Evolutionary conservation across 2,888 invertebrate species (phyloP), one percentile per base, ranked within the genome.

Genomic region (Drosophila fungiperda): DNA sequence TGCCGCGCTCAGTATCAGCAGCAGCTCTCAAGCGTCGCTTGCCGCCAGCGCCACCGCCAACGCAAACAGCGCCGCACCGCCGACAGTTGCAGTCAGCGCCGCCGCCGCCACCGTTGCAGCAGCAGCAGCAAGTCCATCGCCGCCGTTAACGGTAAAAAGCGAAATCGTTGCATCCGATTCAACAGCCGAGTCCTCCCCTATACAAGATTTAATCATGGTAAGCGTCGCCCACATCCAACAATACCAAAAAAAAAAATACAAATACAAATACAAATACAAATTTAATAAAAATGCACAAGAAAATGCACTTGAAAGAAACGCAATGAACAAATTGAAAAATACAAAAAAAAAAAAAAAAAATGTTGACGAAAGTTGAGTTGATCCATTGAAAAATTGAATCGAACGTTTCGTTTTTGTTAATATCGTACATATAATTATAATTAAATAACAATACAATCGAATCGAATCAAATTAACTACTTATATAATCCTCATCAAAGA

Each of bases 131-230:
- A 54, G 54, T 45, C 68, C 71, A 65, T 71, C 78, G 71, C 76
- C 78, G 57, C 80, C 81, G 74, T 68, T 87, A 80, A 81, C 87
- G 83, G 75, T 86, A 62, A 86, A 82, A 59, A 78, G 76, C 82
- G 87, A 90, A 73, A 80, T 79, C 76, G 81, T 78, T 77, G 74
- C 77, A 70, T 72, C 79, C 32, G 90, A 88, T 85, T 81, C 88
- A 70, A 81, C 82, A 78, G 80, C 83, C 73, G 88, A 90, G 77
- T 86, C 88, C 82, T 88, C 87, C 82, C 79, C 90, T 78, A 80
- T 87, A 83, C 78, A 91, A 90, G 90, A 91, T 83, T 80, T 90
- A 87, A 92, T 91, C 87, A 92, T 92, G 92, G 92, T 92, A 92
- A 92, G 92, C 92, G 87, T 67, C 90, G 86, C 75, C 76, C 81